These are phyloP conservation scores for Echinops telfairi DNA, from an alignment of 2,113 vertebrate genomes.

Conservation along the genomic window DNA sequence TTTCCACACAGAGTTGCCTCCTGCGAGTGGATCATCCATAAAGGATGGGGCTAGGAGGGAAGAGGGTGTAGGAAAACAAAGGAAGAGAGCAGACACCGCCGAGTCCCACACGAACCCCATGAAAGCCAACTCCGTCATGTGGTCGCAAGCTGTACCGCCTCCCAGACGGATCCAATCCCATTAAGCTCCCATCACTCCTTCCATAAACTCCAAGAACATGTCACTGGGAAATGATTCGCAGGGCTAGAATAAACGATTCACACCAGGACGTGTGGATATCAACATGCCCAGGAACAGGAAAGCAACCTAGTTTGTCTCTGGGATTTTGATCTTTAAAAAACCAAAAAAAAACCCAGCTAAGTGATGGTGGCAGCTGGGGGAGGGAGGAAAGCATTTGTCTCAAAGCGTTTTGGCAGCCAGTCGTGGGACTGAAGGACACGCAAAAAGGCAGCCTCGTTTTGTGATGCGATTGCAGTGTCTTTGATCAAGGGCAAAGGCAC, in stretches of 20 bases:
- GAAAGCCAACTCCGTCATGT: conserved; percentile 62
- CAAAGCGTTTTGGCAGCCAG: background rate
- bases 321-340: conserved; percentile 30
- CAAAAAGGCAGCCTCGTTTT: conserved; percentile 55
- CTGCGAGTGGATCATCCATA: background rate
- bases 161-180: conserved; percentile 40
- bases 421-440: conserved; percentile 47
- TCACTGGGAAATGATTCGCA: conserved; percentile 35
- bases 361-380: background rate
- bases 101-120: conserved; percentile 43
- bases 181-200: background rate
- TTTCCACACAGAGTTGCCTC: background rate
- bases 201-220: conserved; percentile 46
- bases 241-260: conserved; percentile 28
- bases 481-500: conserved; percentile 70
- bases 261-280: background rate
- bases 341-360: background rate
- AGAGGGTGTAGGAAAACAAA: conserved; percentile 45
- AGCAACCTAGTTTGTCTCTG: conserved; percentile 1
- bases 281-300: conserved; percentile 17
- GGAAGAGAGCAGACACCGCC: background rate
- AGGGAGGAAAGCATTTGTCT: conserved; percentile 11
- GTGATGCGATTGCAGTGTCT: conserved; percentile 61
- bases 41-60: background rate
- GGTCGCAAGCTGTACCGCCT: conserved; percentile 60